Conservation (phyloP, 2,797 vertebrate species). For the Periophthalmus magnuspinnatus region DNA sequence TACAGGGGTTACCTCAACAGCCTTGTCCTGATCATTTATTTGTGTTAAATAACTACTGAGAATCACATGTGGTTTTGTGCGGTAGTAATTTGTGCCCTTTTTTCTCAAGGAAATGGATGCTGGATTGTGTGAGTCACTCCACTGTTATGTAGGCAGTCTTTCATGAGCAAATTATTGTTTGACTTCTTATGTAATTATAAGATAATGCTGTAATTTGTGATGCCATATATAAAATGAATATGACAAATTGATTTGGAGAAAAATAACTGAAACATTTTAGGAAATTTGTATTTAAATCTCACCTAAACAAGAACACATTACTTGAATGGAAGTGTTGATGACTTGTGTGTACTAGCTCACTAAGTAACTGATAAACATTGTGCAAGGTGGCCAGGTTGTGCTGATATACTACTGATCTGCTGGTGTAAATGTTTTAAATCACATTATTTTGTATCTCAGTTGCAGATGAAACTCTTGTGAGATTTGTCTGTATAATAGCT, state of each 20-base stretch:
- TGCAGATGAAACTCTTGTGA: neutral
- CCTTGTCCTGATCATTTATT: too few relatives aligned
- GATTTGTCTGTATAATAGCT: constrained; percentile 22
- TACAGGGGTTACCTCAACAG: too few relatives aligned
- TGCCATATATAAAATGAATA: neutral
- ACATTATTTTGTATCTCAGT: neutral
- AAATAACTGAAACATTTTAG: too few relatives aligned
- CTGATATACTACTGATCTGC: neutral
- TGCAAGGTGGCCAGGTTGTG: too few relatives aligned
- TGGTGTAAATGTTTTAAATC: neutral
- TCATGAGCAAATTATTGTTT: neutral
- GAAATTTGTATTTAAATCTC: too few relatives aligned
- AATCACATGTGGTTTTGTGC: neutral
- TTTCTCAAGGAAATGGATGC: neutral
- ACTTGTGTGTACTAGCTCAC: too few relatives aligned
- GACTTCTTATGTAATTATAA: neutral
- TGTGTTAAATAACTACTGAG: neutral
- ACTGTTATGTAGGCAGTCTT: neutral
- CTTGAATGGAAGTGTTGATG: too few relatives aligned
- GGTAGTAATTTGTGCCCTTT: neutral
- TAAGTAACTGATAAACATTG: too few relatives aligned
- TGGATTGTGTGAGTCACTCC: neutral
- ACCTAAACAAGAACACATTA: too few relatives aligned
- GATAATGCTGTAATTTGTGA: neutral
- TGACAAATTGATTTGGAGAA: too few relatives aligned